phyloP scores from a whole-genome alignment of 2,888 invertebrate genomes.

The Thereva unica region DNA sequence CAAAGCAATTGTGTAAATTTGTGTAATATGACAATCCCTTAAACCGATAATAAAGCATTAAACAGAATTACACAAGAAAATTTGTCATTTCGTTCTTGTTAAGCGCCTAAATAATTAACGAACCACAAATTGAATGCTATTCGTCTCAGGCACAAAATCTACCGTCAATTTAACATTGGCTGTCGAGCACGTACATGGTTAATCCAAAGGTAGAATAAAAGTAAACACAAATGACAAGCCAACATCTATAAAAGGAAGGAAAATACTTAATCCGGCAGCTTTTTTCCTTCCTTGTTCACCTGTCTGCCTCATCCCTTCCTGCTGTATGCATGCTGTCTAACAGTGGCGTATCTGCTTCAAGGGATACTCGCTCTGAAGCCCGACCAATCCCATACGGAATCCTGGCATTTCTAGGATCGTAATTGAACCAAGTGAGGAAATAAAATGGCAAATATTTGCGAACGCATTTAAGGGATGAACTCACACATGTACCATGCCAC shows the following conservation, averaged over 20 bases:
- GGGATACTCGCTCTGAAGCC: no score
- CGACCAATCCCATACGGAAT: no score
- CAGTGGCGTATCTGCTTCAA: not conserved
- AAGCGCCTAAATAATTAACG: constrained; percentile 38
- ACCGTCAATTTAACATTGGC: constrained; percentile 16
- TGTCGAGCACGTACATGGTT: constrained; percentile 13
- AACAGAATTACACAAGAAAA: constrained; percentile 19
- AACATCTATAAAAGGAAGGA: constrained; percentile 10
- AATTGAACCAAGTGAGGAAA: constrained; percentile 40
- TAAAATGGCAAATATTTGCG: constrained; percentile 34
- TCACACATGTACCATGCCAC: no score
- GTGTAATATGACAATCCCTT: no score
- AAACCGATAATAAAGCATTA: no score
- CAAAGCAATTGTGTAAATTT: no score
- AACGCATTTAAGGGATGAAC: no score
- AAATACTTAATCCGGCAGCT: constrained; percentile 14
- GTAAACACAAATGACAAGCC: constrained; percentile 37
- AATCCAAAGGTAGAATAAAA: constrained; percentile 36
- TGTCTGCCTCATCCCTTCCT: constrained; percentile 1
- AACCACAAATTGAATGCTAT: constrained; percentile 40
- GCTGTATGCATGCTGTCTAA: constrained; percentile 1
- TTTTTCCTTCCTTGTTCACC: not conserved
- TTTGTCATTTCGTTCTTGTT: constrained; percentile 40
- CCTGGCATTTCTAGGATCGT: not conserved
- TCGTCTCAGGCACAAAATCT: constrained; percentile 26